phyloP scores from a whole-genome alignment of 2,888 invertebrate genomes.

The Phymatocera aterrima region DNA sequence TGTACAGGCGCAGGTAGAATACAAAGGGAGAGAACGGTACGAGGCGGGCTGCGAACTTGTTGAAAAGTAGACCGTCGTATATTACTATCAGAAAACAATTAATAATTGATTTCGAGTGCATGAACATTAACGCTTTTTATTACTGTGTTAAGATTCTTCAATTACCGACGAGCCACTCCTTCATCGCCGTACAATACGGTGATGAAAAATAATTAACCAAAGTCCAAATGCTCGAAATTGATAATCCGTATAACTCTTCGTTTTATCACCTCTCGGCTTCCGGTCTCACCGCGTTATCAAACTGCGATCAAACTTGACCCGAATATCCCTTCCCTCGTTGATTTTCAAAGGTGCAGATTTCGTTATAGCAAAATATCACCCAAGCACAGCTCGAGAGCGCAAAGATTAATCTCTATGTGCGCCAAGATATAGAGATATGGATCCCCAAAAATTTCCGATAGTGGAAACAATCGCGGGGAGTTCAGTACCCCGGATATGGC shows the following conservation, averaged over 20 bases:
- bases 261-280: slow-evolving; percentile 9
- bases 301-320: slow-evolving; percentile 30
- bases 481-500: no score
- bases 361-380: background rate
- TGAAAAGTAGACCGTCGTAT: background rate
- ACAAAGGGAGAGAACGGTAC: background rate
- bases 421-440: no score
- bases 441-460: no score
- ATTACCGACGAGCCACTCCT: slow-evolving; percentile 21
- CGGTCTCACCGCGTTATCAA: background rate
- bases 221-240: background rate
- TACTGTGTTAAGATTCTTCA: slow-evolving; percentile 25
- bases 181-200: background rate
- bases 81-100: slow-evolving; percentile 20
- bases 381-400: background rate
- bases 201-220: background rate
- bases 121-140: slow-evolving; percentile 12
- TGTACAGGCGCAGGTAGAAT: background rate
- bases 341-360: background rate
- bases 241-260: background rate
- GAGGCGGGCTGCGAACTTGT: background rate
- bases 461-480: no score
- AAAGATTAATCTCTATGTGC: no score
- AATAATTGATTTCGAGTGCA: slow-evolving; percentile 11
- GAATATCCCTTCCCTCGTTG: background rate